Evolutionary conservation across 2,113 vertebrate species (phyloP), one percentile per base, ranked within the genome.

Genomic region (Pygoscelis adeliae): DNA sequence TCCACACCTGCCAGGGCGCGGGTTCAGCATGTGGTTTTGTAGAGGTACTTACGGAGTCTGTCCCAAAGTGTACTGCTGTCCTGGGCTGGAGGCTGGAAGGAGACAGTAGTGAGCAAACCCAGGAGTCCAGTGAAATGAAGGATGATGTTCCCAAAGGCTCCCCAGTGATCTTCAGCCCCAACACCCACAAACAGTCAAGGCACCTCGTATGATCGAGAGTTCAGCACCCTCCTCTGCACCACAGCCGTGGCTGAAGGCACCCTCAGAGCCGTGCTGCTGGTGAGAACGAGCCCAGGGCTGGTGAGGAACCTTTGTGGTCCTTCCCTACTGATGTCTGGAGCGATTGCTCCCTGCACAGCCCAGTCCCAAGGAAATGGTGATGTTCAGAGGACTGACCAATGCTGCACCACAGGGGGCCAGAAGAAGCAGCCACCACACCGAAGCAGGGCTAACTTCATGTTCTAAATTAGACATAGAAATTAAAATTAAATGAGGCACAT

Each of bases 161-260:
- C 25, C 9, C 36, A 13, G 58, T 5, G 40, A 40, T 26, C 49
- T 55, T 9, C 46, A 40, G 30, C 36, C 67, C 49, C 13, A 21
- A 6, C 23, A 30, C 10, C 27, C 58, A n/a, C 49, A 46, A 18
- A 16, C 0, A 69, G 23, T 11, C 20, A 20, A 74, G 55, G 79
- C 27, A 69, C 15, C 36, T n/a, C 1, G 0, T 34, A 9, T 8
- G 32, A 13, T 11, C 0, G 6, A 40, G 53, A 17, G 13, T 13
- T 16, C 76, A 83, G 77, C 44, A 27, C 21, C 49, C 46, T 50
- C 25, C 56, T 44, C 29, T 23, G 50, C 72, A 15, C 16, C 29
- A 10, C 58, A 26, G 38, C 71, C 3, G 0, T 4, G 42, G 16
- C 42, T 18, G 5, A 13, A 59, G 69, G 23, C 76, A 34, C 18